Evolutionary conservation across 2,888 invertebrate species (phyloP), one percentile per base, ranked within the genome.

Genomic region (Allacma fusca): DNA sequence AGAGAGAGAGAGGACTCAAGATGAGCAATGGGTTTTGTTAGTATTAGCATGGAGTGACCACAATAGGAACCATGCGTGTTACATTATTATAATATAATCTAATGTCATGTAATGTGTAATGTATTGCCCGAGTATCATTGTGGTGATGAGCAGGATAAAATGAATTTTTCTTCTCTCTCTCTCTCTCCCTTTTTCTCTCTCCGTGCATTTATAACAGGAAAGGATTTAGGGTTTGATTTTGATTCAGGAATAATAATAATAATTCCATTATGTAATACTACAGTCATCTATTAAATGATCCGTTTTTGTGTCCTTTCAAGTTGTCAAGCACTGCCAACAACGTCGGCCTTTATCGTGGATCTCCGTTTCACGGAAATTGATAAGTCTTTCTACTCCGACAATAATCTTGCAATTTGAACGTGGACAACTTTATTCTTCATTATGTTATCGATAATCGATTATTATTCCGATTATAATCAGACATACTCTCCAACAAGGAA

Each of bases 311-410:
- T 50, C 19, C 50, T 50, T 50, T 16, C 50, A 50, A 19, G 2
- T 16, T 50, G 50, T 50, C 50, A 50, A 5, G 50, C 16, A 50
- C 50, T 13, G 19, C 5, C 19, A 50, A 50, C 50, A 50, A 50
- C 50, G 50, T 50, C 7, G 50, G 50, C 44, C 40, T 72, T 59
- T 28, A 73, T 73, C 73, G 34, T 73, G 62, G 29, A 62, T 73
- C 73, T 73, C 34, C 21, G 43, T 73, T 59, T 73, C 73, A 73
- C 73, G 73, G 73, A 73, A 73, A 73, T 73, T 64, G 73, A 73
- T 73, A 73, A 73, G 62, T 40, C 13, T 64, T 40, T 59, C 69
- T 50, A 50, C n/a, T 40, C 12, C 34, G 1, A 62, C 34, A 73
- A 62, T 40, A 24, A n/a, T 24, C 59, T 72, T 59, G 13, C 26